Conservation (phyloP, 2,888 invertebrate genomes). For the Trichacis sp. region DNA sequence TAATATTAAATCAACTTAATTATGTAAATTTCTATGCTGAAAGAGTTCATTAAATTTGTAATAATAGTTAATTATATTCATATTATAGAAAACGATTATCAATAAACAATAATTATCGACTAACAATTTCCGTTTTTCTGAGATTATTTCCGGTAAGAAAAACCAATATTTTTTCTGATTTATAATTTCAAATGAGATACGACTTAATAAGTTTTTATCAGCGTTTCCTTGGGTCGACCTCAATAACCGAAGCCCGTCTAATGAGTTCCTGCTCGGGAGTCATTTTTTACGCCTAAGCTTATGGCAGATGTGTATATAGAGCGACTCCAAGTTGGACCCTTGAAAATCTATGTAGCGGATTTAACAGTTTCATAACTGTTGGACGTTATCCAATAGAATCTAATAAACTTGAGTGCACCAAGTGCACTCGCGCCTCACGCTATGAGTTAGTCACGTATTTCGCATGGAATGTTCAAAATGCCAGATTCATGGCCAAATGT, state of each 20-base stretch:
- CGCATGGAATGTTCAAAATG: conserved; percentile 23
- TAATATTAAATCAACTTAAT: no score
- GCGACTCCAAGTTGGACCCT: conserved; percentile 15
- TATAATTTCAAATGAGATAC: no score
- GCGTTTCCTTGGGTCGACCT: neutral
- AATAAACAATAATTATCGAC: no score
- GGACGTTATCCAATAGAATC: conserved; percentile 48
- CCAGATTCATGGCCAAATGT: conserved; percentile 36
- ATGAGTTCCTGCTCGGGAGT: conserved; percentile 27
- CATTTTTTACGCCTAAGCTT: conserved; percentile 23
- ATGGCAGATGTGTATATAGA: conserved; percentile 5
- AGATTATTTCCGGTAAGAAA: no score
- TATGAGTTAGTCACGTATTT: conserved; percentile 37
- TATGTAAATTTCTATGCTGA: no score
- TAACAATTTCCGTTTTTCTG: no score
- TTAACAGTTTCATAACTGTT: conserved; percentile 46
- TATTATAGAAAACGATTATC: no score
- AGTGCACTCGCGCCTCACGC: conserved; percentile 39
- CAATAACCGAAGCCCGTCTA: neutral
- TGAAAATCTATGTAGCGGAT: conserved; percentile 38
- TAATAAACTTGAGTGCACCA: conserved; percentile 50
- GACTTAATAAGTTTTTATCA: no score
- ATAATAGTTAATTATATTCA: no score
- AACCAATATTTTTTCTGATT: no score
- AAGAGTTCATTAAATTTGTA: no score